These are phyloP conservation scores for Vollenhovia emeryi DNA, from an alignment of 1,140 invertebrate species.

Conservation along the genomic window DNA sequence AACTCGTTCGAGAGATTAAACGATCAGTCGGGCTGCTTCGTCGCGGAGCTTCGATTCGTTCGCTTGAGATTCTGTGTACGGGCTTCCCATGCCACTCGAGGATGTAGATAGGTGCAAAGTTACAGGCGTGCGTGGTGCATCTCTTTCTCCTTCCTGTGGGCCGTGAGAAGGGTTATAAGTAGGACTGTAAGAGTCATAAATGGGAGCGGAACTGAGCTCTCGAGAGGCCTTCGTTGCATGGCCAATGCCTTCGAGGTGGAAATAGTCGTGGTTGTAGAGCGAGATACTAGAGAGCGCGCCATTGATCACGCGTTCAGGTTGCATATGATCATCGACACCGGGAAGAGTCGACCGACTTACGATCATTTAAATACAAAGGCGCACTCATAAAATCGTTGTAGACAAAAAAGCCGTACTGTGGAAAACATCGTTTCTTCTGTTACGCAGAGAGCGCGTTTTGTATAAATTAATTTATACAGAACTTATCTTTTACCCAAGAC, in stretches of 20 bases:
- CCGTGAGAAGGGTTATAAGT: constrained; percentile 62
- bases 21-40: background rate
- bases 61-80: background rate
- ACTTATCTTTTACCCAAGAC: background rate
- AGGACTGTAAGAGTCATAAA: constrained; percentile 67
- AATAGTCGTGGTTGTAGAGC: constrained; percentile 24
- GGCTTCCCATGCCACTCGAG: background rate
- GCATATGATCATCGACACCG: constrained; percentile 5
- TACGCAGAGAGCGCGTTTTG: background rate
- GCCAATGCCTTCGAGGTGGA: constrained; percentile 45
- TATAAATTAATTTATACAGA: background rate
- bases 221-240: constrained; percentile 61
- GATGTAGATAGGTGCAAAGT: constrained; percentile 24
- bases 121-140: constrained; percentile 27
- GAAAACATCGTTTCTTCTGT: background rate
- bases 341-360: constrained; percentile 26
- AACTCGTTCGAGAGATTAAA: constrained; percentile 6
- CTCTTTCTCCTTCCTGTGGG: constrained; percentile 42
- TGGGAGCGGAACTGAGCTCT: constrained; percentile 62
- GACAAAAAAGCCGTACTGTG: background rate
- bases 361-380: constrained; percentile 44
- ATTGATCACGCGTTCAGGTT: constrained; percentile 9
- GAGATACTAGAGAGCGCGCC: background rate
- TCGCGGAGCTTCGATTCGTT: background rate
- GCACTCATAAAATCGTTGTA: background rate